Percentiles rank a stretch among this genome's conserved stretches.
phyloP scores from a whole-genome alignment of 2,888 invertebrate genomes.

The Eulithis prunata region DNA sequence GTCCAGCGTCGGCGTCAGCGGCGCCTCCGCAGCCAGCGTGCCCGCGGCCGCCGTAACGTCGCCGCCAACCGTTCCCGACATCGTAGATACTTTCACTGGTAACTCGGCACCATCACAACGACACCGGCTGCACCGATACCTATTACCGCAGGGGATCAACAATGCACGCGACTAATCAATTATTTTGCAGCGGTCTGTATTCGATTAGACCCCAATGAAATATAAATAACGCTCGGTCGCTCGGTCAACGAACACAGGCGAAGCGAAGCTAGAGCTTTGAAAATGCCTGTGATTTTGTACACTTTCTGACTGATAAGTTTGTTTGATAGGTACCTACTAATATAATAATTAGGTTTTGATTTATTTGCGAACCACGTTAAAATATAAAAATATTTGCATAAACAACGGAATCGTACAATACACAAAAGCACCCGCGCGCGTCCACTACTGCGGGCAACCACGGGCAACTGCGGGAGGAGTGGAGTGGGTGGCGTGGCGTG shows the following conservation, averaged over 20 bases:
- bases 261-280: neutral
- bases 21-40: too few relatives aligned
- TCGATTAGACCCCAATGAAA: constrained; percentile 10
- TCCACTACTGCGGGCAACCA: too few relatives aligned
- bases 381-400: too few relatives aligned
- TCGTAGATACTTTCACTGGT: neutral
- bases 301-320: neutral
- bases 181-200: constrained; percentile 6
- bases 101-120: neutral
- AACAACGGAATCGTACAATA: too few relatives aligned
- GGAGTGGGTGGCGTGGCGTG: too few relatives aligned
- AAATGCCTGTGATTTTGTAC: constrained; percentile 3
- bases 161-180: neutral
- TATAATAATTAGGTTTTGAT: too few relatives aligned
- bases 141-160: too few relatives aligned
- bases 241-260: neutral
- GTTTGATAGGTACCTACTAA: too few relatives aligned
- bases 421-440: too few relatives aligned
- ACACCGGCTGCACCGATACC: neutral
- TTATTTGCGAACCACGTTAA: too few relatives aligned
- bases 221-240: constrained; percentile 15
- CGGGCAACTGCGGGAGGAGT: too few relatives aligned
- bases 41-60: neutral
- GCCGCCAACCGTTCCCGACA: neutral
- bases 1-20: too few relatives aligned